phyloP scores from a whole-genome alignment of 2,113 vertebrate genomes.

The Aramus guarauna region DNA sequence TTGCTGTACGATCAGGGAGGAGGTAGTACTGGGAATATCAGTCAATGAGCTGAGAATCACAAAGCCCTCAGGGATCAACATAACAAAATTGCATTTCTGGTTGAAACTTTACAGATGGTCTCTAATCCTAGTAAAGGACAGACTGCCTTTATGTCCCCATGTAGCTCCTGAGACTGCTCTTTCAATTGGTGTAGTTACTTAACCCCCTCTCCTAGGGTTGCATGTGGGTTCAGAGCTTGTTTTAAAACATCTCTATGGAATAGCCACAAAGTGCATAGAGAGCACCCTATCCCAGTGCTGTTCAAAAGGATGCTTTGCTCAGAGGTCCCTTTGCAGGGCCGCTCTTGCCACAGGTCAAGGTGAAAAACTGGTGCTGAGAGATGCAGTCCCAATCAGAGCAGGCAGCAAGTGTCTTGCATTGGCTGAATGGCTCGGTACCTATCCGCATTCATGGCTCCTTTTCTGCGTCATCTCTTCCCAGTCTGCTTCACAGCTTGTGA shows the following conservation, averaged over 20 bases:
- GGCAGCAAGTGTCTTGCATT: neutral
- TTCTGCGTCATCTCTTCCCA: neutral
- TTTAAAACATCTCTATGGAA: fast-evolving
- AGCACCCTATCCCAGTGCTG: neutral
- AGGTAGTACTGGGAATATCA: neutral
- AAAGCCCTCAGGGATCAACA: neutral
- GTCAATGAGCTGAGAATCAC: neutral
- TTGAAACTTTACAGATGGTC: neutral
- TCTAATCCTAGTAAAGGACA: neutral
- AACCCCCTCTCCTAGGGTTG: neutral
- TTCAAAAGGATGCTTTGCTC: neutral
- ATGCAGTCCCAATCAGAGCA: neutral
- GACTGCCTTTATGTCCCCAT: neutral
- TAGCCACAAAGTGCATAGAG: neutral
- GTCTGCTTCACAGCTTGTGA: neutral
- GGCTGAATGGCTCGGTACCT: neutral
- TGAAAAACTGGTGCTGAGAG: neutral
- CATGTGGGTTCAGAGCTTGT: neutral
- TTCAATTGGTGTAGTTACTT: neutral
- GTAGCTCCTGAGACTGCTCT: neutral
- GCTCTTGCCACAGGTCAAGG: neutral
- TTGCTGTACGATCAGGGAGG: neutral
- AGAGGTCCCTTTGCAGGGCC: neutral
- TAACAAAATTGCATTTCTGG: neutral
- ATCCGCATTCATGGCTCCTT: neutral